Evolutionary conservation across 1,140 invertebrate species (phyloP).

Genomic region (Sitodiplosis mosellana): DNA sequence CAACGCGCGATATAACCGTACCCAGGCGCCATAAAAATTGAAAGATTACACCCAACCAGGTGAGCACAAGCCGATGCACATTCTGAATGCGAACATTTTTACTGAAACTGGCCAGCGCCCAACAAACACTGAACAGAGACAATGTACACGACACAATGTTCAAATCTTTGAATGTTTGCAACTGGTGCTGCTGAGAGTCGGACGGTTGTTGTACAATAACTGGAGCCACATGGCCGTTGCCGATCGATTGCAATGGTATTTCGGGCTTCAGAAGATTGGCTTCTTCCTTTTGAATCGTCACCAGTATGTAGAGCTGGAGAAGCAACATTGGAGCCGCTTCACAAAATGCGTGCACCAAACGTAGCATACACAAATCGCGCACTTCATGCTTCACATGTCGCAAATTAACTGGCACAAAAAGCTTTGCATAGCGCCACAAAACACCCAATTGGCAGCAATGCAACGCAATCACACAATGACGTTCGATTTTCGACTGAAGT

Average conservation of each 20-base stretch:
- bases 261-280: not conserved
- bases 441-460: slow-evolving; percentile 68
- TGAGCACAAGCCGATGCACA: slow-evolving; percentile 64
- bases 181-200: slow-evolving; percentile 1
- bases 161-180: slow-evolving; percentile 45
- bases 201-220: slow-evolving; percentile 3
- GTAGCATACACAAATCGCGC: slow-evolving; percentile 46
- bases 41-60: slow-evolving; percentile 76
- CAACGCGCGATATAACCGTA: slow-evolving; percentile 64
- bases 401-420: slow-evolving; percentile 72
- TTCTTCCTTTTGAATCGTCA: slow-evolving; percentile 21
- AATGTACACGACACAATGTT: slow-evolving; percentile 64
- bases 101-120: slow-evolving; percentile 78
- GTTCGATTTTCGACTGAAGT: slow-evolving; percentile 5
- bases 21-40: slow-evolving; percentile 69
- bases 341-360: slow-evolving; percentile 71
- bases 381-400: slow-evolving; percentile 69
- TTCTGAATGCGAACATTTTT: slow-evolving; percentile 68
- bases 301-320: slow-evolving; percentile 60
- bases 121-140: slow-evolving; percentile 70
- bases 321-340: slow-evolving; percentile 75
- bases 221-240: not conserved
- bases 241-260: slow-evolving; percentile 4
- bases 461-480: slow-evolving; percentile 38
- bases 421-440: slow-evolving; percentile 72